Evolutionary conservation across 2,888 invertebrate species (phyloP).

Genomic region (Noctuana brunneofusca): DNA sequence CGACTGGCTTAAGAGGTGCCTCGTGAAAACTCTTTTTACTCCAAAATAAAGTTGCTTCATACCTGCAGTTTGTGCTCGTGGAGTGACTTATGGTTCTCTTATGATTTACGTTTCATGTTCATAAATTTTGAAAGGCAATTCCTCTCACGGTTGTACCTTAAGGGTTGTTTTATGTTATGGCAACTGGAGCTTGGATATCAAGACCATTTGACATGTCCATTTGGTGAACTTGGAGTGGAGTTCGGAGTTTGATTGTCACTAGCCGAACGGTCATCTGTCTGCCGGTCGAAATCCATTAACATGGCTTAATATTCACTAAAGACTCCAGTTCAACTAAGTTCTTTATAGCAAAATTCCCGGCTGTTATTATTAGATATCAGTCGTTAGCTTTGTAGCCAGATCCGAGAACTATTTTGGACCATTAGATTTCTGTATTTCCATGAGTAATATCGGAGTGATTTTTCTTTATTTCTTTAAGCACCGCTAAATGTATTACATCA

Average conservation of each 20-base stretch:
- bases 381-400: too few species aligned
- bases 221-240: neutral
- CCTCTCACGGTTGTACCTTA: conserved; percentile 10
- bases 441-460: too few species aligned
- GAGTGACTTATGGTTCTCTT: conserved; percentile 24
- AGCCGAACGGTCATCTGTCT: too few species aligned
- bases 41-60: conserved; percentile 32
- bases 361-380: too few species aligned
- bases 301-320: too few species aligned
- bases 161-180: neutral
- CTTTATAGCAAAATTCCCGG: too few species aligned
- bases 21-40: conserved; percentile 32
- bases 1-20: conserved; percentile 29
- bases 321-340: too few species aligned
- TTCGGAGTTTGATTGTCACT: too few species aligned
- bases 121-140: conserved; percentile 30
- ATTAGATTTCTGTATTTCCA: neutral
- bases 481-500: neutral
- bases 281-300: too few species aligned
- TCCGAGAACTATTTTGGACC: too few species aligned
- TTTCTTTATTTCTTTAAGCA: neutral
- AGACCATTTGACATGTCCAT: neutral
- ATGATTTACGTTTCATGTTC: conserved; percentile 25
- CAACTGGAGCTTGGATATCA: neutral
- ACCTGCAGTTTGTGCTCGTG: conserved; percentile 26